Conservation (phyloP, 2,113 vertebrate species). For the Pao palembangensis region DNA sequence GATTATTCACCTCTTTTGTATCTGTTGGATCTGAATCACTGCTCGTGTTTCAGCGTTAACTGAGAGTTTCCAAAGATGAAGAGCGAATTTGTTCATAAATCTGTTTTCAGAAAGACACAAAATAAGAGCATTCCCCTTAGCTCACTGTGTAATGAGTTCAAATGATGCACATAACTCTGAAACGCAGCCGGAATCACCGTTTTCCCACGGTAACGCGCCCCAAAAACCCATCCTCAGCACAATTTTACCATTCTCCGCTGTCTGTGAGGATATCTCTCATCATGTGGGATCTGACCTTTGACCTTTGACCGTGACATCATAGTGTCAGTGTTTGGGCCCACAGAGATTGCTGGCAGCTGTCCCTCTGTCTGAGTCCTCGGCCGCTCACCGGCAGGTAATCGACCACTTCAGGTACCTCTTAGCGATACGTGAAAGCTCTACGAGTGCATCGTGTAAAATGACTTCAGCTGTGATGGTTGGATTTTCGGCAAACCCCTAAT, state of each 20-base stretch:
- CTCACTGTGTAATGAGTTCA: constrained; percentile 7
- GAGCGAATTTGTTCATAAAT: constrained; percentile 10
- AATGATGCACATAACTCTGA: constrained; percentile 27
- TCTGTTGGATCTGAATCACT: constrained; percentile 28
- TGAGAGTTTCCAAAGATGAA: constrained; percentile 29
- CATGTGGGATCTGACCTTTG: constrained; percentile 53
- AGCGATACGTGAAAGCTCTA: not conserved
- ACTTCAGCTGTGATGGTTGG: too few species aligned
- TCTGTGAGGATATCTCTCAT: constrained; percentile 24
- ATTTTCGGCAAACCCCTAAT: too few species aligned
- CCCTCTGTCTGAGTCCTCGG: not conserved
- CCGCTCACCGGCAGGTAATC: too few species aligned
- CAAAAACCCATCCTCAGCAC: constrained; percentile 29
- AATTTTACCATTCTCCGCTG: constrained; percentile 42
- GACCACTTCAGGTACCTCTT: not conserved
- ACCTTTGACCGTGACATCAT: constrained; percentile 50
- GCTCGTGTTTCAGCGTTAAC: constrained; percentile 20
- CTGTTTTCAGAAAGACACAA: constrained; percentile 12
- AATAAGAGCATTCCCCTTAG: constrained; percentile 7
- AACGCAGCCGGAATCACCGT: constrained; percentile 16
- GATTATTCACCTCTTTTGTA: constrained; percentile 30
- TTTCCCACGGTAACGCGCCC: too few species aligned
- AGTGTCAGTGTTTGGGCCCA: constrained; percentile 24
- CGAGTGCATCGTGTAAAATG: not conserved
- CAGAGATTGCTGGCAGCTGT: not conserved